Evolutionary conservation across 2,888 invertebrate genomes (phyloP).

Genomic region (Drosophila mercatorum): DNA sequence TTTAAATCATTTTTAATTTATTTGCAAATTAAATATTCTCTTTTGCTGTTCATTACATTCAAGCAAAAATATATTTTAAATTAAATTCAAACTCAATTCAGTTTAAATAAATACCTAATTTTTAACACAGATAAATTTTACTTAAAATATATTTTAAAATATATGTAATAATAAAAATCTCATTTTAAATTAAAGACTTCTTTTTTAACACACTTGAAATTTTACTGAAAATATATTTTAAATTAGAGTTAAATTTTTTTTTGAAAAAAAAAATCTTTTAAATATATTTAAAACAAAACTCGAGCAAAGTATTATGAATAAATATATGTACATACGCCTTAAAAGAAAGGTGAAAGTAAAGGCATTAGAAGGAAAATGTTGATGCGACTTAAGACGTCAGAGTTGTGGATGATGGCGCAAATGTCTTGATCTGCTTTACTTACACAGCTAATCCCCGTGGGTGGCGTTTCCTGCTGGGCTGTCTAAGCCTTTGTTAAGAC

Average conservation of each 20-base stretch:
- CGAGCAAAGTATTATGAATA: not conserved
- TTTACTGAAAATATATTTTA: no score
- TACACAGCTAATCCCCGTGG: constrained; percentile 55
- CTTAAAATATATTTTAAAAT: no score
- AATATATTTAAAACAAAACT: not conserved
- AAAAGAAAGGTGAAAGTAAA: not conserved
- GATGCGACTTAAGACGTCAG: constrained; percentile 40
- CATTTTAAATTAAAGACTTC: no score
- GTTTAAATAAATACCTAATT: no score
- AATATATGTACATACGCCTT: not conserved
- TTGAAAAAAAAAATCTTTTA: not conserved
- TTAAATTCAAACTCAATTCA: no score
- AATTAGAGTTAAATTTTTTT: no score
- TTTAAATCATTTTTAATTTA: not conserved
- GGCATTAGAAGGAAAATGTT: constrained; percentile 20
- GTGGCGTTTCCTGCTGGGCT: constrained; percentile 18
- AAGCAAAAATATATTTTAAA: no score
- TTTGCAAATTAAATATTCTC: not conserved
- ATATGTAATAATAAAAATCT: no score
- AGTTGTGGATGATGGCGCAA: constrained; percentile 25
- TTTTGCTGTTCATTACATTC: no score
- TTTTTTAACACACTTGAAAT: no score
- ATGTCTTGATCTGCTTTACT: constrained; percentile 57
- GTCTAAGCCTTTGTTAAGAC: constrained; percentile 53
- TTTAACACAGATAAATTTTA: no score